phyloP scores from a whole-genome alignment of 2,888 invertebrate species.

The Laspeyria flexula region DNA sequence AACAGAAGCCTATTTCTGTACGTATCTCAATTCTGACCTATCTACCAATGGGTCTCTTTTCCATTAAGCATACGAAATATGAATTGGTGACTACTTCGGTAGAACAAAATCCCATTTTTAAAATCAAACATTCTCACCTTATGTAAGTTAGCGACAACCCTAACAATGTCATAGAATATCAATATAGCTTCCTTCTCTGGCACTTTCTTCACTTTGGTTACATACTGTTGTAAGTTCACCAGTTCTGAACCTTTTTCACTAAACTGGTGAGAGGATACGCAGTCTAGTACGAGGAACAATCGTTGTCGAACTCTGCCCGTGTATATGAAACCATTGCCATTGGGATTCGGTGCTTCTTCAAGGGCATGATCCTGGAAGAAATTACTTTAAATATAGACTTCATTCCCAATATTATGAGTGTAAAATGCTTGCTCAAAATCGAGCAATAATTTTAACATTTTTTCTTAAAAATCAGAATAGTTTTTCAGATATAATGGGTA shows the following conservation, averaged over 20 bases:
- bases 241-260: slow-evolving; percentile 84
- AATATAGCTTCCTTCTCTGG: slow-evolving; percentile 90
- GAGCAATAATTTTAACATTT: too few species aligned
- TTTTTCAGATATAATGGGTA: too few species aligned
- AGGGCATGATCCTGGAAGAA: slow-evolving; percentile 88
- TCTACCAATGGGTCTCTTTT: too few species aligned
- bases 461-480: too few species aligned
- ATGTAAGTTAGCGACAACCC: slow-evolving; percentile 90
- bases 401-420: too few species aligned
- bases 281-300: slow-evolving; percentile 90
- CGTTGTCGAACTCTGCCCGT: slow-evolving; percentile 86
- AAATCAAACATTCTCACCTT: slow-evolving; percentile 74
- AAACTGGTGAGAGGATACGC: slow-evolving; percentile 89
- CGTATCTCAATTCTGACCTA: too few species aligned
- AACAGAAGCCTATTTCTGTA: too few species aligned
- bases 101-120: too few species aligned
- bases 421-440: too few species aligned
- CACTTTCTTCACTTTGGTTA: slow-evolving; percentile 91
- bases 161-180: slow-evolving; percentile 91
- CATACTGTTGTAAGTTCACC: slow-evolving; percentile 90
- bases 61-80: too few species aligned
- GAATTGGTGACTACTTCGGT: too few species aligned
- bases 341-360: slow-evolving; percentile 86
- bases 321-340: slow-evolving; percentile 80
- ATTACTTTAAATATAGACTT: background rate